Base-by-base conservation (phyloP, 2,888 invertebrate genomes). In the Drosophila recens region DNA sequence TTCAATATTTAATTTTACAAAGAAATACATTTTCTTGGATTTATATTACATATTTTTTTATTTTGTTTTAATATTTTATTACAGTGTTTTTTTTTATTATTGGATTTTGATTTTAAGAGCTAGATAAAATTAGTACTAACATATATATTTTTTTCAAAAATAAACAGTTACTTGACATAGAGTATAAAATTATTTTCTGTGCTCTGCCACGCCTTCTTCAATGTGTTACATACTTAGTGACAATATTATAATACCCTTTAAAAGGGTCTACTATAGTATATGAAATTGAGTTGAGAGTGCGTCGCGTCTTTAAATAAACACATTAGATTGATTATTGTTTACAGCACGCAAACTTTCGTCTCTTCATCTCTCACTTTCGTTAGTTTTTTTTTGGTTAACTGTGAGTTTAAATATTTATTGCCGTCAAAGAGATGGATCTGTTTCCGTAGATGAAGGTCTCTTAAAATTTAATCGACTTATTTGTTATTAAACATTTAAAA, bases 251-350 rank as follows among this genome's bases (percentile, higher is more conserved):
- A 13, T 9, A 46, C 27, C 46, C n/a, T 9, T 4, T 46, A 6
- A 15, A 30, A 27, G 27, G n/a, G 42, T 42, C 9, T 67, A 40
- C 0, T 8, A 30, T 8, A 40, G 0, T 8, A 30, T 8, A 30
- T 30, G 8, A 40, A 11, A 42, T 38, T 72, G 77, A 83, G 84
- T 52, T 42, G 75, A 86, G 63, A 88, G 84, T 86, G 69, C 70
- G 69, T 67, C 17, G 52, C 36, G 59, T 67, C 74, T 72, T 71
- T 67, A 85, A 70, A 76, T 76, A 85, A 85, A 84, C 78, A 80
- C 87, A 83, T 82, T 86, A 86, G 81, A 67, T 75, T 68, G 67
- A 59, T 72, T 56, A 53, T 57, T 84, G 61, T 84, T 83, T 83
- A 53, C 65, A 45, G 61, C 45, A 63, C 45, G 59, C 68, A 87